These are phyloP conservation scores for Netelia melanura DNA, from an alignment of 2,888 invertebrate genomes.

Conservation along the genomic window DNA sequence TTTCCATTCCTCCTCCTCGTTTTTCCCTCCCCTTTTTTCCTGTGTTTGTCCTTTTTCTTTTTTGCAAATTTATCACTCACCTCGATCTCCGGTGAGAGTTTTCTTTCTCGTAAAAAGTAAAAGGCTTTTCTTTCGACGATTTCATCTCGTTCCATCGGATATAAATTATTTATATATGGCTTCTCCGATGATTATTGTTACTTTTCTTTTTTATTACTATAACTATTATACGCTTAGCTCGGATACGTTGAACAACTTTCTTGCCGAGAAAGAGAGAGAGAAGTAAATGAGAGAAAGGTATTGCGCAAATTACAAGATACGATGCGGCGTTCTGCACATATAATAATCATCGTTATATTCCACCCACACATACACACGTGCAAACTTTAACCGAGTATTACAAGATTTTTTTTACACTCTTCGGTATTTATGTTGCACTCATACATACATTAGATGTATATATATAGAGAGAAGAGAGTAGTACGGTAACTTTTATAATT, in stretches of 20 bases:
- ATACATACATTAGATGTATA: not conserved
- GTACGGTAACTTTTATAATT: conserved; percentile 40
- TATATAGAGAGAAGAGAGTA: not conserved
- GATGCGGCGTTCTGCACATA: conserved; percentile 42
- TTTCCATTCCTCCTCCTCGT: not conserved
- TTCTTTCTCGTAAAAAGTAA: conserved; percentile 2
- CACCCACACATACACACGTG: conserved; percentile 50
- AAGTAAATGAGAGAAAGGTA: conserved; percentile 64
- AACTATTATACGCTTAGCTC: not conserved
- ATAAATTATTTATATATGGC: not conserved
- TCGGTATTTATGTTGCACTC: not conserved
- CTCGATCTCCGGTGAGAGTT: conserved; percentile 39
- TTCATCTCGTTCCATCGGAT: not conserved
- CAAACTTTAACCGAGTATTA: conserved; percentile 5
- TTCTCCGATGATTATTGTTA: not conserved
- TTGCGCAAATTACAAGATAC: conserved; percentile 67
- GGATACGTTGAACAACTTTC: conserved; percentile 61
- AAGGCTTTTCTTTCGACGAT: conserved; percentile 22
- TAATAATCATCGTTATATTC: conserved; percentile 58
- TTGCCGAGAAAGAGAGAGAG: conserved; percentile 41
- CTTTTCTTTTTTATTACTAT: conserved; percentile 15
- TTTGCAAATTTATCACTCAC: conserved; percentile 9
- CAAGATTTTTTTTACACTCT: conserved; percentile 19
- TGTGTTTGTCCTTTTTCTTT: not conserved
- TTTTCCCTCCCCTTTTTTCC: not conserved